These are phyloP conservation scores for Cyrtonyx montezumae DNA, from an alignment of 2,113 vertebrate species.

Conservation along the genomic window DNA sequence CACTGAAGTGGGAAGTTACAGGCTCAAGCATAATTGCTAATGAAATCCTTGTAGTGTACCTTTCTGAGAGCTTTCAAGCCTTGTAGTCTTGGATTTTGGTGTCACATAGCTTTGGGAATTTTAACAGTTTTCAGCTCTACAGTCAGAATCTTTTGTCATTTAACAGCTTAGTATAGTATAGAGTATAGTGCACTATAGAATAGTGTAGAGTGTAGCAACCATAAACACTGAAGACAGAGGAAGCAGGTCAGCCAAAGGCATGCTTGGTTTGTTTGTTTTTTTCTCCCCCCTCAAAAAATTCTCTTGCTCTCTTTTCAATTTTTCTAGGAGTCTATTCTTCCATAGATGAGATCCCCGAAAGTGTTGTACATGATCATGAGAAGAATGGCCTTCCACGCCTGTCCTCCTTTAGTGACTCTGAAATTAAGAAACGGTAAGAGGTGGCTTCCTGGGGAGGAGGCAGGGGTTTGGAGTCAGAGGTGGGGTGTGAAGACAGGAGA, in stretches of 20 bases:
- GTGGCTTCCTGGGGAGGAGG: not conserved
- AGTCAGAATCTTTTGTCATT: not conserved
- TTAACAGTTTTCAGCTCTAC: not conserved
- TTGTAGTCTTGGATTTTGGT: not conserved
- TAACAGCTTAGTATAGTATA: constrained; percentile 15
- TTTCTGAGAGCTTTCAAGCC: not conserved
- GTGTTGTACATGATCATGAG: constrained; percentile 93
- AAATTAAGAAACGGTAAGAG: constrained; percentile 87
- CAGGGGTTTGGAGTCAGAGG: not conserved
- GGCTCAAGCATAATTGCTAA: not conserved
- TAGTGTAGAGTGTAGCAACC: no score
- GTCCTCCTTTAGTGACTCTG: constrained; percentile 86
- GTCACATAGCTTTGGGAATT: not conserved
- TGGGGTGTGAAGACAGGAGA: not conserved
- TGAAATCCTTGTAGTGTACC: not conserved
- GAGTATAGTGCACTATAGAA: no score
- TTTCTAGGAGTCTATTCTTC: constrained; percentile 87
- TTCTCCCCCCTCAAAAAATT: not conserved
- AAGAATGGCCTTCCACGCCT: constrained; percentile 95
- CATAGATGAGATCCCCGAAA: constrained; percentile 94
- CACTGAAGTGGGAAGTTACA: not conserved
- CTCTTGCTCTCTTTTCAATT: not conserved
- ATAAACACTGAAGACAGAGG: constrained; percentile 4
- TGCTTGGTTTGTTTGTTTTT: not conserved
- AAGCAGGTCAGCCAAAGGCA: not conserved